Evolutionary conservation across 2,113 vertebrate genomes (phyloP).

Genomic region (Nothoprocta pentlandii): DNA sequence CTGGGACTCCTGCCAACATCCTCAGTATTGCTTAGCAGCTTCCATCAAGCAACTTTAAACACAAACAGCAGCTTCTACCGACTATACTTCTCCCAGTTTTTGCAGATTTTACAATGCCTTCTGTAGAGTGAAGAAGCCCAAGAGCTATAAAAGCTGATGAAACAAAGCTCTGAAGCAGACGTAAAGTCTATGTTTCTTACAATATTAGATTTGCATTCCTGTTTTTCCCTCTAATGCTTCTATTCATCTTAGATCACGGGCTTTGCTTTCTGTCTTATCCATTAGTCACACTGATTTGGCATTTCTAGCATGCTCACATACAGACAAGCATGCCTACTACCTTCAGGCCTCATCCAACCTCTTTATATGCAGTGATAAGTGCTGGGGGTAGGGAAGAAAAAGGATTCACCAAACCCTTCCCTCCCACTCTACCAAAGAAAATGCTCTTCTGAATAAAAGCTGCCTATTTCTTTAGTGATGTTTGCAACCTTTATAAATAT

Average conservation of each 20-base stretch:
- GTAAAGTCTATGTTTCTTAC: neutral
- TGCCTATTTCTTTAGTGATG: slow-evolving; percentile 6
- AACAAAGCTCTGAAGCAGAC: slow-evolving; percentile 40
- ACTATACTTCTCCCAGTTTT: slow-evolving; percentile 1
- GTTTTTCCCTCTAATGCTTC: slow-evolving; percentile 44
- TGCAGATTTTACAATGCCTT: neutral
- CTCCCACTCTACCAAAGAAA: slow-evolving; percentile 7
- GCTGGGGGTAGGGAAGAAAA: slow-evolving; percentile 32
- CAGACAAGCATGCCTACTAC: slow-evolving; percentile 18
- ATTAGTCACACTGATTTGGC: slow-evolving; percentile 65
- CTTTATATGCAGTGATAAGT: slow-evolving; percentile 44
- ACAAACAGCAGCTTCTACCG: slow-evolving; percentile 22
- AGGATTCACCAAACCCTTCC: slow-evolving; percentile 37
- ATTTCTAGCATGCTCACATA: neutral
- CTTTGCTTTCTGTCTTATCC: slow-evolving; percentile 60
- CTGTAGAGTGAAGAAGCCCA: neutral
- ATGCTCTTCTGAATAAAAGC: slow-evolving; percentile 21
- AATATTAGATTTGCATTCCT: slow-evolving; percentile 52
- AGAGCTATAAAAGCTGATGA: neutral
- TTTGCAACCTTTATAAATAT: neutral
- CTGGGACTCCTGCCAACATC: slow-evolving; percentile 59
- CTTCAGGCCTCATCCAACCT: slow-evolving; percentile 45
- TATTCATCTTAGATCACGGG: neutral
- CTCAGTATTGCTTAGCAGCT: slow-evolving; percentile 56
- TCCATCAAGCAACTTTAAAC: slow-evolving; percentile 27